These are phyloP conservation scores for Coreoperca whiteheadi DNA, from an alignment of 2,113 vertebrate species.

Conservation along the genomic window DNA sequence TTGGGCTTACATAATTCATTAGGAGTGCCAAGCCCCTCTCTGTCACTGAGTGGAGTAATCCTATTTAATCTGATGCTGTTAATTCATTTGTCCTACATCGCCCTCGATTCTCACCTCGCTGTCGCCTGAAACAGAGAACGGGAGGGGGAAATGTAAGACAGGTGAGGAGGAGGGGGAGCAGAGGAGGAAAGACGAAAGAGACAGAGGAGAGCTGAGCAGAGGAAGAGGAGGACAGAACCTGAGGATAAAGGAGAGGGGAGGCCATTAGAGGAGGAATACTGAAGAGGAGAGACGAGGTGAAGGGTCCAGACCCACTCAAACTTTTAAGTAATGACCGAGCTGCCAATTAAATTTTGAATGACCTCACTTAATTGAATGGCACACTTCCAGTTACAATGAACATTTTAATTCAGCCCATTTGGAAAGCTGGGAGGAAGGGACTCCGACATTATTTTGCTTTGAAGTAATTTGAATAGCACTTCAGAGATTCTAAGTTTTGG, in stretches of 20 bases:
- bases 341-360: slow-evolving; percentile 49
- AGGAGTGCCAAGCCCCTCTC: slow-evolving; percentile 18
- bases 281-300: background rate
- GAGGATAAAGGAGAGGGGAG: background rate
- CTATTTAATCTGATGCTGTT: slow-evolving; percentile 67
- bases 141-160: background rate
- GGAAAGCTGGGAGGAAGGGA: background rate
- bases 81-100: slow-evolving; percentile 72
- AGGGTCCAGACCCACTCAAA: slow-evolving; percentile 17
- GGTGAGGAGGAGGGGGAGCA: background rate
- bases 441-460: slow-evolving; percentile 24
- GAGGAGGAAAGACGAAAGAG: background rate
- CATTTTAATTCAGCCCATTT: slow-evolving; percentile 44
- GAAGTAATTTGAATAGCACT: slow-evolving; percentile 6
- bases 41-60: slow-evolving; percentile 56
- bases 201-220: background rate
- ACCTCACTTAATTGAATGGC: slow-evolving; percentile 54
- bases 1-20: slow-evolving; percentile 69
- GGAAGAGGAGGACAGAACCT: background rate
- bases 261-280: slow-evolving; percentile 14
- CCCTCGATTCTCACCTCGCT: slow-evolving; percentile 55
- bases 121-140: slow-evolving; percentile 19
- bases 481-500: background rate
- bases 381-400: slow-evolving; percentile 29
- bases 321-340: slow-evolving; percentile 38